These are phyloP conservation scores for Ptychoptera albimana DNA, from an alignment of 2,888 invertebrate species.

Conservation along the genomic window DNA sequence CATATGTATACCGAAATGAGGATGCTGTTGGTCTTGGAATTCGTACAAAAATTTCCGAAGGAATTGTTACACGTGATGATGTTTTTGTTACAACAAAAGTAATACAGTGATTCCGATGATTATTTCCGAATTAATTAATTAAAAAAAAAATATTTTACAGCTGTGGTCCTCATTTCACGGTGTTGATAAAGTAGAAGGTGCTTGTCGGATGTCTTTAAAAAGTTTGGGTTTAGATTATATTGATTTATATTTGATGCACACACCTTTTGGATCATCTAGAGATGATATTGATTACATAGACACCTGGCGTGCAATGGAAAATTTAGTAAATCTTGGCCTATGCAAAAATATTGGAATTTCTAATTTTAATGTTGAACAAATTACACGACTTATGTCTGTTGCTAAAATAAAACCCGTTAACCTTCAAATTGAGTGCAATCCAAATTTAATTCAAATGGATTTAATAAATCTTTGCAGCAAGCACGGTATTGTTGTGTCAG, in stretches of 20 bases:
- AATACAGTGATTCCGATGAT: not conserved
- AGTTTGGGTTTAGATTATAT: constrained; percentile 62
- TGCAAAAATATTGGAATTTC: constrained; percentile 50
- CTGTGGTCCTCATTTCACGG: constrained; percentile 83
- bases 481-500: constrained; percentile 51
- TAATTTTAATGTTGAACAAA: constrained; percentile 64
- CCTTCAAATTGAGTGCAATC: constrained; percentile 66
- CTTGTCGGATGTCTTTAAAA: constrained; percentile 48
- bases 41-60: constrained; percentile 44
- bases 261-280: constrained; percentile 61
- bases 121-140: constrained; percentile 18
- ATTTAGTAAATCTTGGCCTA: constrained; percentile 45
- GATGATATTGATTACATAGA: constrained; percentile 57
- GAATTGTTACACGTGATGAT: constrained; percentile 51
- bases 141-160: constrained; percentile 31
- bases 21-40: constrained; percentile 58
- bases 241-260: constrained; percentile 82
- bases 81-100: constrained; percentile 44
- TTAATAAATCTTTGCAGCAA: constrained; percentile 52
- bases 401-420: constrained; percentile 47
- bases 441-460: constrained; percentile 56
- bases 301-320: constrained; percentile 61
- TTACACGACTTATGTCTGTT: constrained; percentile 43
- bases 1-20: constrained; percentile 56
- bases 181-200: constrained; percentile 54